A percentile compares a stretch with the other conserved stretches of the same genome.
Conservation (phyloP, 2,113 vertebrate genomes). For the Pangasianodon hypophthalmus region DNA sequence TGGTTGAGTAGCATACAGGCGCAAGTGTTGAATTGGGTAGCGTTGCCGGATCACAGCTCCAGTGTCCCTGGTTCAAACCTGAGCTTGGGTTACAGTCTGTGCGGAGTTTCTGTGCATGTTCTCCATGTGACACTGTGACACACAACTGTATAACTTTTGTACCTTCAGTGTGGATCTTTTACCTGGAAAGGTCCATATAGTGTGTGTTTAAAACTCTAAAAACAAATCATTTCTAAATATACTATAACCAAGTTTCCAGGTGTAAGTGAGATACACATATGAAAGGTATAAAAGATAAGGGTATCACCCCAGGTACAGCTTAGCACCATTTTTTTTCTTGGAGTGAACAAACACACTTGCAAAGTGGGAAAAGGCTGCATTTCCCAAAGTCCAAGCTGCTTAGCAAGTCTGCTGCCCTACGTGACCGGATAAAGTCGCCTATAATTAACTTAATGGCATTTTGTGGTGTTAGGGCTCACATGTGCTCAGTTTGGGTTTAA, state of each 20-base stretch:
- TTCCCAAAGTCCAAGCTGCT: constrained; percentile 17
- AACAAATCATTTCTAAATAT: background rate
- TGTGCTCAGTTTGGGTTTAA: background rate
- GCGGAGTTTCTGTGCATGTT: background rate
- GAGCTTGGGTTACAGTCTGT: background rate
- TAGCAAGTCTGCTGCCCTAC: constrained; percentile 17
- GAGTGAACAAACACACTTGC: background rate
- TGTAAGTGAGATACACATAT: background rate
- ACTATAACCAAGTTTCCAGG: background rate
- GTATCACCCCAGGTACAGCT: background rate
- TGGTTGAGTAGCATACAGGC: background rate
- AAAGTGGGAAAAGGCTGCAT: background rate
- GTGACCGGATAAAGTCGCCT: constrained; percentile 2
- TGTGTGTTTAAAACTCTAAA: background rate
- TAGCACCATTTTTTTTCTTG: background rate
- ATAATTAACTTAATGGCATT: constrained; percentile 17
- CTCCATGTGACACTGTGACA: background rate
- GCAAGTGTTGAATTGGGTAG: background rate
- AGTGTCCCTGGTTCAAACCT: background rate
- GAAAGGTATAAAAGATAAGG: background rate
- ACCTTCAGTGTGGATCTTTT: background rate
- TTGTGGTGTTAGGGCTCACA: background rate
- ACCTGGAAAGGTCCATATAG: background rate
- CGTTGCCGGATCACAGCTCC: background rate
- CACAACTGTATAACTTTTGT: background rate